These are phyloP conservation scores for Diarsia dahlii DNA, from an alignment of 2,888 invertebrate genomes.

Conservation along the genomic window DNA sequence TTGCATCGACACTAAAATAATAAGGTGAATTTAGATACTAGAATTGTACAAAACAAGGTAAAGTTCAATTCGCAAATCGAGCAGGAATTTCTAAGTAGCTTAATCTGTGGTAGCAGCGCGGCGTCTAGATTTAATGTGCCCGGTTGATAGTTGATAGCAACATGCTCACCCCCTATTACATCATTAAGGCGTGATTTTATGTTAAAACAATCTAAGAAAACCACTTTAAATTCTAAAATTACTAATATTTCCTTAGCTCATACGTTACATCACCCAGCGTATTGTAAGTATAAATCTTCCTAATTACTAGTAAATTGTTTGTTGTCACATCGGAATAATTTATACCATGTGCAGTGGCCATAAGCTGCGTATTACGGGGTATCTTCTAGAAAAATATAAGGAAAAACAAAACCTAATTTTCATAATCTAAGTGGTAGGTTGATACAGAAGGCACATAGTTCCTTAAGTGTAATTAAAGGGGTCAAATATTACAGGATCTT, in stretches of 20 bases:
- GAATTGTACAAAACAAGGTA: no score
- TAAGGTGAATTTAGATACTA: no score
- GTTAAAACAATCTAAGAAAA: background rate
- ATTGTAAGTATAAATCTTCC: constrained; percentile 1
- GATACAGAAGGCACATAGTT: background rate
- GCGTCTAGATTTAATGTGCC: background rate
- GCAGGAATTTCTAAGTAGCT: background rate
- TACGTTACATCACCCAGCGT: constrained; percentile 7
- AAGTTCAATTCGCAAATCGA: background rate
- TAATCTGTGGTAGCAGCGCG: no score
- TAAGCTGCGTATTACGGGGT: background rate
- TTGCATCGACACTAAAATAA: no score
- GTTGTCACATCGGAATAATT: constrained; percentile 3
- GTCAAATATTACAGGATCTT: no score
- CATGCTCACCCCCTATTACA: background rate
- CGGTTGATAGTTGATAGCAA: background rate
- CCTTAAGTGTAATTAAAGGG: background rate
- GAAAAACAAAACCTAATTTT: background rate
- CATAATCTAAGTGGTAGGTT: background rate
- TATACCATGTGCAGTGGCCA: background rate
- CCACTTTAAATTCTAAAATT: background rate
- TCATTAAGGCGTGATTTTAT: background rate
- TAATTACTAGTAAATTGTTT: constrained; percentile 14
- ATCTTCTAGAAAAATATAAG: constrained; percentile 2
- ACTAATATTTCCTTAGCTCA: background rate